A percentile compares a stretch with the other conserved stretches of the same genome.
Evolutionary conservation across 2,113 vertebrate species (phyloP).

Genomic region (Meles meles): DNA sequence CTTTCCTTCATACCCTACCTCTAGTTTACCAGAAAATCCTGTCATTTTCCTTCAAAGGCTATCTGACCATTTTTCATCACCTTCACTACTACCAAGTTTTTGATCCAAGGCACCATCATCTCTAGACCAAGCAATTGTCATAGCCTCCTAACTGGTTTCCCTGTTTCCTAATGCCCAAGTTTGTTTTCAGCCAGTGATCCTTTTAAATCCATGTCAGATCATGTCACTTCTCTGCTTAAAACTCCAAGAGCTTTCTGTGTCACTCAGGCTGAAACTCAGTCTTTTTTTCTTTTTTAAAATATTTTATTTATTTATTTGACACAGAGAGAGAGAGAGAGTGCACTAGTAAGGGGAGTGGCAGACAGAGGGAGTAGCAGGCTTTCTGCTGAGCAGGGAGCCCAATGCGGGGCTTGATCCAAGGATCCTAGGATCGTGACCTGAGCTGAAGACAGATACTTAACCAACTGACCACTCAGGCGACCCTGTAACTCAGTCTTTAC

Average conservation of each 20-base stretch:
- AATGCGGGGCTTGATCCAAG: too few relatives aligned
- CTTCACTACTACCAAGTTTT: background rate
- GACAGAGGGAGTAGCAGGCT: too few relatives aligned
- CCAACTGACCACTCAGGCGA: too few relatives aligned
- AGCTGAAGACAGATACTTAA: too few relatives aligned
- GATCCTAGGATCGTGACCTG: too few relatives aligned
- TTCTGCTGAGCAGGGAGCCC: too few relatives aligned
- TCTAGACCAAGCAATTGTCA: background rate
- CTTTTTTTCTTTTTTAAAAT: background rate
- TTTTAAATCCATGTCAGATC: background rate
- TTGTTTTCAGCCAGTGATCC: background rate
- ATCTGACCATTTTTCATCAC: background rate
- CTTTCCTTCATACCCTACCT: background rate
- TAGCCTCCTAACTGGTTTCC: background rate
- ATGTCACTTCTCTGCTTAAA: background rate
- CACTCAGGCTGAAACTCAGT: background rate
- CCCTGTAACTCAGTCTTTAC: background rate
- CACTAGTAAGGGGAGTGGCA: background rate
- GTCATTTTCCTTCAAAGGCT: background rate
- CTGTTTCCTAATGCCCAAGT: background rate
- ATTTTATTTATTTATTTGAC: background rate
- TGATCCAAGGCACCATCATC: background rate
- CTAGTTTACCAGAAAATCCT: background rate
- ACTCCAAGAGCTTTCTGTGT: background rate
- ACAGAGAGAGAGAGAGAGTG: background rate